Percentiles rank a stretch among this genome's conserved stretches.
Evolutionary conservation across 2,797 vertebrate species (phyloP).

Genomic region (Pogoniulus pusillus): DNA sequence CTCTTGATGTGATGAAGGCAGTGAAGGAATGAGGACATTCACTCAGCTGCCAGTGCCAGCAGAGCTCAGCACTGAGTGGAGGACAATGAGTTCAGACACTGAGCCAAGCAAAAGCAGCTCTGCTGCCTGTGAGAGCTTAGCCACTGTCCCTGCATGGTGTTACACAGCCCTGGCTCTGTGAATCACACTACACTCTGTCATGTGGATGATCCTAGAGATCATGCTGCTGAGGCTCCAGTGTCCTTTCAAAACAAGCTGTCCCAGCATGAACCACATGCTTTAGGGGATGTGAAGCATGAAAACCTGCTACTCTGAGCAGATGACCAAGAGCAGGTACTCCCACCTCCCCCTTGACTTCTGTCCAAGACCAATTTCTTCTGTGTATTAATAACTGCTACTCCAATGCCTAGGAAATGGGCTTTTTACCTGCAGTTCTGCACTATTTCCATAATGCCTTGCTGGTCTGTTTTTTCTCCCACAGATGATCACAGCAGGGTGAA

Average conservation of each 20-base stretch:
- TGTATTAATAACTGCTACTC: not conserved
- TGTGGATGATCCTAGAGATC: not conserved
- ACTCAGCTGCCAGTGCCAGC: not conserved
- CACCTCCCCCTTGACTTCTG: not conserved
- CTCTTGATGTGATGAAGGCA: not conserved
- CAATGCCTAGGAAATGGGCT: not conserved
- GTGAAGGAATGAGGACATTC: not conserved
- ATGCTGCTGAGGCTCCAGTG: not conserved
- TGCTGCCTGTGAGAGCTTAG: not conserved
- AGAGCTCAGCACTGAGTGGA: not conserved
- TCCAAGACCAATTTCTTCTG: not conserved
- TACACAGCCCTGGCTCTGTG: not conserved
- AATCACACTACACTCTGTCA: not conserved
- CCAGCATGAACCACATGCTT: rapidly evolving
- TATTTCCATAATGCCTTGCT: not conserved
- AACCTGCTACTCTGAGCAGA: not conserved
- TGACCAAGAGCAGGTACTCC: not conserved
- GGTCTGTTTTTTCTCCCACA: constrained; percentile 64
- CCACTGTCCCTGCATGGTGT: rapidly evolving
- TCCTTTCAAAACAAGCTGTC: not conserved
- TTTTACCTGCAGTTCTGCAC: not conserved
- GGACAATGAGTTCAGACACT: not conserved
- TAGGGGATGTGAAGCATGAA: not conserved
- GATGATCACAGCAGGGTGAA: constrained; percentile 99
- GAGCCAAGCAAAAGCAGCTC: not conserved